phyloP scores from a whole-genome alignment of 1,140 invertebrate species.

The Brachionus rubens region DNA sequence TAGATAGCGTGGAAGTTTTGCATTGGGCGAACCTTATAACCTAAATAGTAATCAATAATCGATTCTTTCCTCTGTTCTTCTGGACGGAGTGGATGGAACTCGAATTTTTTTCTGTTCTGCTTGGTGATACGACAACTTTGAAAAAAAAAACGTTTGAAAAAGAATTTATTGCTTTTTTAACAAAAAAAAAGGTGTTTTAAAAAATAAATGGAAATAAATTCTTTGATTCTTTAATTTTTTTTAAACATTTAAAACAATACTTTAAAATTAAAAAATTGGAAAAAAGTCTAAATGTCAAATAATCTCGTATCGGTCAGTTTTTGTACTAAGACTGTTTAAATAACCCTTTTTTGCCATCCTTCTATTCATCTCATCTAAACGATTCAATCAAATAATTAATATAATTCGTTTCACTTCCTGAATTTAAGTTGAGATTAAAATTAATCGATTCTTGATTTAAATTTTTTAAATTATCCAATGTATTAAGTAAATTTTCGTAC shows the following conservation, averaged over 20 bases:
- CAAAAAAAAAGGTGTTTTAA: not conserved
- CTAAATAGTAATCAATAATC: too few relatives aligned
- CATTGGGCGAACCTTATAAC: too few relatives aligned
- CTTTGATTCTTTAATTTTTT: not conserved
- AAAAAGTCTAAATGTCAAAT: not conserved
- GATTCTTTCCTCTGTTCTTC: too few relatives aligned
- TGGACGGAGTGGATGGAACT: too few relatives aligned
- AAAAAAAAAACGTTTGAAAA: not conserved
- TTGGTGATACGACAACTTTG: not conserved
- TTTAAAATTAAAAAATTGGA: not conserved
- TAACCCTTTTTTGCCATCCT: too few relatives aligned
- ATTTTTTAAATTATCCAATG: slow-evolving; percentile 28
- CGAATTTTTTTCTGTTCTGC: too few relatives aligned
- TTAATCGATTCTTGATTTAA: slow-evolving; percentile 22
- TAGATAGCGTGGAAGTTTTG: too few relatives aligned
- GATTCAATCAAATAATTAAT: slow-evolving; percentile 43
- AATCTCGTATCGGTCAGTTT: slow-evolving; percentile 1
- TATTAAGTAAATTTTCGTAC: not conserved
- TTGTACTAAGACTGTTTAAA: not conserved
- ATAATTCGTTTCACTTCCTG: not conserved
- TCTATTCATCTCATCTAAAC: slow-evolving; percentile 15
- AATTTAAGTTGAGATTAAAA: slow-evolving; percentile 23
- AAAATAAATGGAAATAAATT: not conserved
- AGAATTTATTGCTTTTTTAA: slow-evolving; percentile 3
- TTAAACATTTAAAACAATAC: slow-evolving; percentile 13